A percentile compares a stretch with the other conserved stretches of the same genome.
phyloP scores from a whole-genome alignment of 37 sponge, comb jelly and placozoan genomes.

The Petrosia ficiformis region DNA sequence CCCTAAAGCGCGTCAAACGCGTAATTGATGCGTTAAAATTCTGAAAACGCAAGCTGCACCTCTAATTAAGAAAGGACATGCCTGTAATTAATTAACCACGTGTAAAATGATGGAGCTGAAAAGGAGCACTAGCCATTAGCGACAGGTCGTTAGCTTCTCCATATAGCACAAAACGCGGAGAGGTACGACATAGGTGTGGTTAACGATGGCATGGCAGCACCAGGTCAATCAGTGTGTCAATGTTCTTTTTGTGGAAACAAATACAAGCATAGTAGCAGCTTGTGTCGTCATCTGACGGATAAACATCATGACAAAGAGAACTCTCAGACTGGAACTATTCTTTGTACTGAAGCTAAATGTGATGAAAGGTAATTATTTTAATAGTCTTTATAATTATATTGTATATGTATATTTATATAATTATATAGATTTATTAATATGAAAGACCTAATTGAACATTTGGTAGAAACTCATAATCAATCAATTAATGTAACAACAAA shows the following conservation, averaged over 20 bases:
- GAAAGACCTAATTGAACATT: background rate
- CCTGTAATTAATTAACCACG: no score
- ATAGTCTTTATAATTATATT: background rate
- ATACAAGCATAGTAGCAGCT: background rate
- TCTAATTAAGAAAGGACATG: no score
- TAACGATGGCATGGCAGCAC: background rate
- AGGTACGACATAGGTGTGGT: background rate
- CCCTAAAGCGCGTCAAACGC: no score
- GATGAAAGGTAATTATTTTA: background rate
- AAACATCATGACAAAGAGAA: background rate
- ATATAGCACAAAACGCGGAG: background rate
- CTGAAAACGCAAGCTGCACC: no score
- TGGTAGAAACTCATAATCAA: background rate
- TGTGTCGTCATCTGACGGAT: slow-evolving; percentile 1
- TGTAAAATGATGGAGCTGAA: no score
- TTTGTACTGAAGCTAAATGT: background rate
- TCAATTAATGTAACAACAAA: background rate
- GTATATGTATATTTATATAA: background rate
- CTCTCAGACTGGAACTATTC: background rate
- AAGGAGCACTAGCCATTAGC: slow-evolving; percentile 1
- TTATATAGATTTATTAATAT: background rate
- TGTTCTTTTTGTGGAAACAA: background rate
- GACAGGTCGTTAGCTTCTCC: background rate
- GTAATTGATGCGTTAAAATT: no score
- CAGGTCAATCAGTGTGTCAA: background rate